Percentiles rank a stretch among this genome's conserved stretches.
Evolutionary conservation across 2,888 invertebrate genomes (phyloP).

Genomic region (Lasioglossum malachurum): DNA sequence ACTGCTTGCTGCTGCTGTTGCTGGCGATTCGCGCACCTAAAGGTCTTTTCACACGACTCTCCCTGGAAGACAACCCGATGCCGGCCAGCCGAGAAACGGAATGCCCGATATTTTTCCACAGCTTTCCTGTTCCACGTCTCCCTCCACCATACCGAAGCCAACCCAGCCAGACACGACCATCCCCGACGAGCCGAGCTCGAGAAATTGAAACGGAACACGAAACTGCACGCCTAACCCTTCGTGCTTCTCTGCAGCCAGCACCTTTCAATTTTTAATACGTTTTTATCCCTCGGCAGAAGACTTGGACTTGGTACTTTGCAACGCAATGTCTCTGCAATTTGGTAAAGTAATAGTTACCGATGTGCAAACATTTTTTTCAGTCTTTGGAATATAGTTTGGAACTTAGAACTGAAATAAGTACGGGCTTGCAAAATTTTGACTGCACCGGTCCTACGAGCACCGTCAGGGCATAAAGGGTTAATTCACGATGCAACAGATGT

Average conservation of each 20-base stretch:
- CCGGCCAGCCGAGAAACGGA: slow-evolving; percentile 1
- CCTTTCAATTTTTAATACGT: background rate
- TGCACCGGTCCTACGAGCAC: background rate
- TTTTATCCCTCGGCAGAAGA: background rate
- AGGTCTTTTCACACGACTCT: slow-evolving; percentile 58
- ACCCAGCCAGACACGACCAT: background rate
- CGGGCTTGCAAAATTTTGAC: background rate
- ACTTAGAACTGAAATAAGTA: background rate
- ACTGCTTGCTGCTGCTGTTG: slow-evolving; percentile 23
- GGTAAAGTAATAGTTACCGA: no score
- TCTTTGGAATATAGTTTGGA: background rate
- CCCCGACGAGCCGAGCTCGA: background rate
- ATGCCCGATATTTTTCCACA: slow-evolving; percentile 22
- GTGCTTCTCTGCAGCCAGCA: background rate
- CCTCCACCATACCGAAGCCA: background rate
- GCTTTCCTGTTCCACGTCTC: slow-evolving; percentile 9
- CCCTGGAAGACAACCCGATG: slow-evolving; percentile 19
- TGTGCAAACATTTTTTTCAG: no score
- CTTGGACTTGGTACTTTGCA: background rate
- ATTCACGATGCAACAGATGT: background rate
- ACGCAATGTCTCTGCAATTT: no score
- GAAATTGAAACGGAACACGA: slow-evolving; percentile 1
- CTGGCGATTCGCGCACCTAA: slow-evolving; percentile 63
- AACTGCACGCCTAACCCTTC: background rate
- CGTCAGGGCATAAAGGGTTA: background rate